Evolutionary conservation across 2,888 invertebrate genomes (phyloP).

Genomic region (Globia sparganii): DNA sequence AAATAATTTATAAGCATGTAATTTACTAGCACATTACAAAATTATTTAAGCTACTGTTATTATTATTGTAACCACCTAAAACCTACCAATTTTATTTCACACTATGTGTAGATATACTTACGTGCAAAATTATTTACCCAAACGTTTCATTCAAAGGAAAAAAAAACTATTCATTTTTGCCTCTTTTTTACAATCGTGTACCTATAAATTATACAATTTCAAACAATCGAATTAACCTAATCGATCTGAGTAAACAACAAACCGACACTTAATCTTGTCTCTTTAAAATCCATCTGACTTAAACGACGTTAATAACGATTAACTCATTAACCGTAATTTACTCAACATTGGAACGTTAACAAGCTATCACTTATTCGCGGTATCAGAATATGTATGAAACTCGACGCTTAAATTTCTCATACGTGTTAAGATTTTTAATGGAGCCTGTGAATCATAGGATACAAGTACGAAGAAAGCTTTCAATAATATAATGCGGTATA

Average conservation of each 20-base stretch:
- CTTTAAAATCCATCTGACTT: constrained; percentile 23
- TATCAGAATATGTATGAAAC: constrained; percentile 37
- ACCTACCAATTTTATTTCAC: neutral
- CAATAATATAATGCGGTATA: neutral
- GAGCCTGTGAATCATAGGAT: neutral
- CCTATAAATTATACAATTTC: constrained; percentile 3
- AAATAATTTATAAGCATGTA: neutral
- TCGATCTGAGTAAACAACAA: constrained; percentile 15
- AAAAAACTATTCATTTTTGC: neutral
- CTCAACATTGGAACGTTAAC: constrained; percentile 38
- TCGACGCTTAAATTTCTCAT: constrained; percentile 28
- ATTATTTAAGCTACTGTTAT: neutral
- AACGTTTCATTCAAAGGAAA: neutral
- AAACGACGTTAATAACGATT: constrained; percentile 37
- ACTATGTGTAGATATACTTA: neutral
- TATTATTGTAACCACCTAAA: neutral
- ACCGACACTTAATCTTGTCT: constrained; percentile 3
- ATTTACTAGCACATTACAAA: neutral
- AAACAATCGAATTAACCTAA: constrained; percentile 4
- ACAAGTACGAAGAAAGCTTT: neutral
- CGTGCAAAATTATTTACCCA: neutral
- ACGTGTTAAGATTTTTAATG: constrained; percentile 10
- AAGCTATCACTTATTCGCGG: constrained; percentile 28
- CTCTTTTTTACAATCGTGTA: neutral
- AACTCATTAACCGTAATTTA: constrained; percentile 50